phyloP scores from a whole-genome alignment of 2,888 invertebrate genomes.

The Tribolium freemani region DNA sequence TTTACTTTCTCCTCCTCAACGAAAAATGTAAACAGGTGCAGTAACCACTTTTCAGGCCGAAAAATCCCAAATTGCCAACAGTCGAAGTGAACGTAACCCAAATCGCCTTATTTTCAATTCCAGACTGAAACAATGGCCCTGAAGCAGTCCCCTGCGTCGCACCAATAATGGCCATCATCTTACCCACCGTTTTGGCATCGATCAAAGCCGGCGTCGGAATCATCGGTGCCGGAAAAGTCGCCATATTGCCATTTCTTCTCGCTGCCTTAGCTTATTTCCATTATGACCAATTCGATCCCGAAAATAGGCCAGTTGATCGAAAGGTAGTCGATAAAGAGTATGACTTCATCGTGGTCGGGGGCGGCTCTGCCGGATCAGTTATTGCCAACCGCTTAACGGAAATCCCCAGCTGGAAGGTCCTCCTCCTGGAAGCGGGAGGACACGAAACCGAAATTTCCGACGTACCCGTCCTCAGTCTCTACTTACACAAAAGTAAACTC shows the following conservation, averaged over 20 bases:
- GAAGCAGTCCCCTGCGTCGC: no score
- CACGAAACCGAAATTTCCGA: slow-evolving; percentile 90
- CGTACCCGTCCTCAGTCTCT: slow-evolving; percentile 88
- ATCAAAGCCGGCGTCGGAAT: slow-evolving; percentile 80
- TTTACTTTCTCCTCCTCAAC: no score
- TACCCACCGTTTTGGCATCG: slow-evolving; percentile 74
- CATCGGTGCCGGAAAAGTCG: slow-evolving; percentile 80
- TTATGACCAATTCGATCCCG: slow-evolving; percentile 88
- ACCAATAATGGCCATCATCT: slow-evolving; percentile 41
- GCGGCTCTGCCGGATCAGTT: slow-evolving; percentile 88
- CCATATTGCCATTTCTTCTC: slow-evolving; percentile 81
- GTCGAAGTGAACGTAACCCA: neutral
- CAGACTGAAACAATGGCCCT: no score
- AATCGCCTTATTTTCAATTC: neutral
- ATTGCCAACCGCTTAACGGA: slow-evolving; percentile 86
- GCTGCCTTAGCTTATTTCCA: slow-evolving; percentile 86
- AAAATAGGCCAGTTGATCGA: slow-evolving; percentile 79
- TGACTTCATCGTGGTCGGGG: slow-evolving; percentile 87
- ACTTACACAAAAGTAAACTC: slow-evolving; percentile 89
- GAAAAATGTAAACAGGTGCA: no score
- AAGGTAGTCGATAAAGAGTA: slow-evolving; percentile 76
- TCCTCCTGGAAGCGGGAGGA: slow-evolving; percentile 88
- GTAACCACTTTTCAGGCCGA: neutral
- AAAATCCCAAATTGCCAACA: neutral
- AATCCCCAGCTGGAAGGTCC: slow-evolving; percentile 82